Conservation (phyloP, 2,113 vertebrate species). For the Vulpes lagopus region DNA sequence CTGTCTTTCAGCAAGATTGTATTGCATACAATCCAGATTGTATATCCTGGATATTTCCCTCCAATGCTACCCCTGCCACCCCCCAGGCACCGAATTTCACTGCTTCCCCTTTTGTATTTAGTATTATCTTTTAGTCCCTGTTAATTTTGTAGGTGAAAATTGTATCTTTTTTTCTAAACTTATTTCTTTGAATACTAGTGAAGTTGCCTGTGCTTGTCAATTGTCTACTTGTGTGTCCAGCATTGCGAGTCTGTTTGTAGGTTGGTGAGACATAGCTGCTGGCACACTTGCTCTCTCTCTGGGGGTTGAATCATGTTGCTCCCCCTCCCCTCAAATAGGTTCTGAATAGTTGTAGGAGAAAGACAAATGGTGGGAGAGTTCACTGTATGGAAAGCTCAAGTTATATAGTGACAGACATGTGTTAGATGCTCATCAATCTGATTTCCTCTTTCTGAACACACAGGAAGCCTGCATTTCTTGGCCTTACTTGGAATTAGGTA, state of each 20-base stretch:
- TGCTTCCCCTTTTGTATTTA: not conserved
- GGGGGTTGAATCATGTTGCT: not conserved
- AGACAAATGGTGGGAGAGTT: not conserved
- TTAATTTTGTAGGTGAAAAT: not conserved
- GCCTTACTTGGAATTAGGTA: not conserved
- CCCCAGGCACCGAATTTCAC: not conserved
- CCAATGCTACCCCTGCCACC: too few species aligned
- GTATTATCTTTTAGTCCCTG: not conserved
- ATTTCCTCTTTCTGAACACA: not conserved
- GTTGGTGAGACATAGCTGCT: not conserved
- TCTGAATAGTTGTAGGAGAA: not conserved
- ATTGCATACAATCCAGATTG: not conserved
- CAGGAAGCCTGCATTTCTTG: not conserved
- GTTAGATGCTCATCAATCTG: not conserved
- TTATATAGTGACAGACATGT: not conserved
- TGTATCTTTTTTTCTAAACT: not conserved
- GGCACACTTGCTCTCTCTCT: not conserved
- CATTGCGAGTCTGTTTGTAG: not conserved
- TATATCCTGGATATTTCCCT: not conserved
- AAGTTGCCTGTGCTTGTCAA: not conserved
- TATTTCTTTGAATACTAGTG: not conserved
- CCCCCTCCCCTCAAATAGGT: not conserved
- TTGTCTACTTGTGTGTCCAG: not conserved
- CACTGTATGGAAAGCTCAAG: not conserved
- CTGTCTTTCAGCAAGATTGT: not conserved